A percentile compares a stretch with the other conserved stretches of the same genome.
Conservation (phyloP, 2,113 vertebrate genomes). For the Hipposideros armiger region DNA sequence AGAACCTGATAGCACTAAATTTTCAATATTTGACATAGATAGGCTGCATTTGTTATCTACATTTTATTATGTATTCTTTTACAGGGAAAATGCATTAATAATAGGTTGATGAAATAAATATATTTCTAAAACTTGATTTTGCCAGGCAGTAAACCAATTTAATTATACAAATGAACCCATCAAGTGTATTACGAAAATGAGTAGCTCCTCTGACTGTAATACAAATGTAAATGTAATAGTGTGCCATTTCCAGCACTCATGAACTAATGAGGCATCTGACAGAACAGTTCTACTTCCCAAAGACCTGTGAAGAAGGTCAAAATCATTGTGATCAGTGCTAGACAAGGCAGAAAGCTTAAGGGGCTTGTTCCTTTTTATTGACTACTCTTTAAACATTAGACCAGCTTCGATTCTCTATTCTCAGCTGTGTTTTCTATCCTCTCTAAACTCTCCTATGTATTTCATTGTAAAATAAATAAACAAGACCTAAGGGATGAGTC, state of each 20-base stretch:
- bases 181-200: slow-evolving; percentile 20
- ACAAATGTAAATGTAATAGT: slow-evolving; percentile 57
- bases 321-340: slow-evolving; percentile 64
- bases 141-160: neutral
- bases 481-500: slow-evolving; percentile 66
- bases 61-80: neutral
- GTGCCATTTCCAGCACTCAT: slow-evolving; percentile 48
- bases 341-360: slow-evolving; percentile 50
- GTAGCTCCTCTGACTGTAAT: neutral
- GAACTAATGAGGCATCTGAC: slow-evolving; percentile 68
- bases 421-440: slow-evolving; percentile 54
- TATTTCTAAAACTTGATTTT: neutral
- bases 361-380: slow-evolving; percentile 48
- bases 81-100: neutral
- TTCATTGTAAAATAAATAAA: slow-evolving; percentile 59
- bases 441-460: slow-evolving; percentile 31
- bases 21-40: neutral
- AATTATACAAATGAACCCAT: slow-evolving; percentile 59
- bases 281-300: slow-evolving; percentile 13
- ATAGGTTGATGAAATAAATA: slow-evolving; percentile 23
- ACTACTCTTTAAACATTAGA: slow-evolving; percentile 64
- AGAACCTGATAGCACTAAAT: neutral
- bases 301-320: slow-evolving; percentile 39
- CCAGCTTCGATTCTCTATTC: slow-evolving; percentile 48
- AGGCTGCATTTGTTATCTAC: neutral